These are phyloP conservation scores for Scaptodrosophila lebanonensis DNA, from an alignment of 1,140 invertebrate species.

Conservation along the genomic window DNA sequence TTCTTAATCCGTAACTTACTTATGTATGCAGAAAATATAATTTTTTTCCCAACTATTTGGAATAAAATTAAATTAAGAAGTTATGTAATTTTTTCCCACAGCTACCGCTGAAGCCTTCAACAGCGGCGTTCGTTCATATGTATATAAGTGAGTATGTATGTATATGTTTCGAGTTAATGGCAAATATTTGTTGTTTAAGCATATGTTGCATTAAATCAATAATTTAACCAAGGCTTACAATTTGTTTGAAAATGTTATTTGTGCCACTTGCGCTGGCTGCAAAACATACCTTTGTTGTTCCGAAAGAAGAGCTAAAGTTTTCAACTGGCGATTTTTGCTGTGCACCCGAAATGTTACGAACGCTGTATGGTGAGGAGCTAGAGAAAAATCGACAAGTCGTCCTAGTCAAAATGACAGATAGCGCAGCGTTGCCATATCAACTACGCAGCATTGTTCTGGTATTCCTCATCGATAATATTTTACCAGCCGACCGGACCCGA, in stretches of 20 bases:
- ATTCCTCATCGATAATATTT: background rate
- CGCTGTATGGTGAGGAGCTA: constrained; percentile 13
- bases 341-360: constrained; percentile 25
- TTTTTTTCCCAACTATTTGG: constrained; percentile 20
- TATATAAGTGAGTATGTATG: constrained; percentile 22
- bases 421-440: constrained; percentile 21
- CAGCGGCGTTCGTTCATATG: constrained; percentile 45
- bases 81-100: constrained; percentile 59
- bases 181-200: no score
- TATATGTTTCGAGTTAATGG: constrained; percentile 18
- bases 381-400: constrained; percentile 26
- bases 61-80: constrained; percentile 21
- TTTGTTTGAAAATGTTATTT: constrained; percentile 30
- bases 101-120: constrained; percentile 48
- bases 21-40: constrained; percentile 25
- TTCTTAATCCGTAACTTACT: constrained; percentile 45
- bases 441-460: background rate
- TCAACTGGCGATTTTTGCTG: constrained; percentile 54
- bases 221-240: constrained; percentile 47
- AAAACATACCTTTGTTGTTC: constrained; percentile 71
- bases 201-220: constrained; percentile 44
- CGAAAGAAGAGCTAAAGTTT: constrained; percentile 64
- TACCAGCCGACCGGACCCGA: background rate
- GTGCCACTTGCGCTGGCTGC: constrained; percentile 19
- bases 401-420: constrained; percentile 50